These are phyloP conservation scores for Tortricodes alternella DNA, from an alignment of 2,888 invertebrate species.

Conservation along the genomic window DNA sequence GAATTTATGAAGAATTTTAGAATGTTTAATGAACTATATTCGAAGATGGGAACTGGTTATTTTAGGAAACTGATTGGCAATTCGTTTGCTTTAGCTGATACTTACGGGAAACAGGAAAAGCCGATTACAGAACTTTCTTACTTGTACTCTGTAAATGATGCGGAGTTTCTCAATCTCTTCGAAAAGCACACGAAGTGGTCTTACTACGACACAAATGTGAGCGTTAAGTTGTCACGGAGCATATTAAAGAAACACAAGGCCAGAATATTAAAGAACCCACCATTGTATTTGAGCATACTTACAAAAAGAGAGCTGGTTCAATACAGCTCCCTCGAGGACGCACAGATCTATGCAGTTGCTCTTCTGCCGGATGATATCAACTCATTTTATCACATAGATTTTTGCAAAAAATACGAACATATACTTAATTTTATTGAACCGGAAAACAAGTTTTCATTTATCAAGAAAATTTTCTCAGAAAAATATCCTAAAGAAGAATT, in stretches of 20 bases:
- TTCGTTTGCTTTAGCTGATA: conserved; percentile 46
- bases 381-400: conserved; percentile 49
- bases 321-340: conserved; percentile 46
- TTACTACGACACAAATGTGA: neutral
- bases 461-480: conserved; percentile 47
- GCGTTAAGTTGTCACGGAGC: conserved; percentile 8
- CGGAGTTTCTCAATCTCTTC: conserved; percentile 51
- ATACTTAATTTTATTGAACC: conserved; percentile 49
- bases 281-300: conserved; percentile 3
- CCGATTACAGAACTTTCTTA: conserved; percentile 33
- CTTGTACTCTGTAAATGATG: conserved; percentile 44
- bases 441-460: conserved; percentile 44
- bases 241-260: conserved; percentile 16
- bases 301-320: conserved; percentile 35
- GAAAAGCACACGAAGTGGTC: conserved; percentile 40
- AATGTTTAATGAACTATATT: neutral
- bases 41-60: conserved; percentile 21
- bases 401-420: conserved; percentile 41
- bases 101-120: conserved; percentile 16
- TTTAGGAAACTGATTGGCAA: conserved; percentile 46
- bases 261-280: conserved; percentile 4
- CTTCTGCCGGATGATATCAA: conserved; percentile 42
- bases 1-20: conserved; percentile 36
- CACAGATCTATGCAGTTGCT: conserved; percentile 43
- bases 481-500: conserved; percentile 50